phyloP scores from a whole-genome alignment of 2,797 vertebrate genomes.

The Pachyuromys duprasi region DNA sequence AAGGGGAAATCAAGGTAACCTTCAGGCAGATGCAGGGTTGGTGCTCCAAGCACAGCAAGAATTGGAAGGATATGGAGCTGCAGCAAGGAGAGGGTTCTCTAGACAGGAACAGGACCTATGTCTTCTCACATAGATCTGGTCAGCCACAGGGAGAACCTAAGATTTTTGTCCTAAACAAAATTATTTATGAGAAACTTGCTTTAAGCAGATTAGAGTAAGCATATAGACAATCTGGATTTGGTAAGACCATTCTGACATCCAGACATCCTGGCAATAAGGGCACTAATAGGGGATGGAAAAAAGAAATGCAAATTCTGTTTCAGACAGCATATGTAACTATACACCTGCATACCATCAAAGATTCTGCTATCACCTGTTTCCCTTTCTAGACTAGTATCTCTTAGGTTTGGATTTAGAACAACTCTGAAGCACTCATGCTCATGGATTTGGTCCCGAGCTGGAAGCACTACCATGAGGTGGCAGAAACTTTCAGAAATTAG shows the following conservation, averaged over 20 bases:
- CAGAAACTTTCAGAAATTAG: neutral
- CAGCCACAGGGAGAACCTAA: neutral
- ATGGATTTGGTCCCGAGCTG: neutral
- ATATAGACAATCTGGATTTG: neutral
- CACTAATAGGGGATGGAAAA: neutral
- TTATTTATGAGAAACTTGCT: neutral
- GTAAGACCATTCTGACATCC: neutral
- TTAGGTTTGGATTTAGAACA: neutral
- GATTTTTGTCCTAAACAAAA: neutral
- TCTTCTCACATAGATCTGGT: neutral
- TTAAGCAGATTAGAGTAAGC: neutral
- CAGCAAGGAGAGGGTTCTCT: neutral
- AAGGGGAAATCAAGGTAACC: neutral
- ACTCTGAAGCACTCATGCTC: neutral
- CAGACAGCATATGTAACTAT: neutral
- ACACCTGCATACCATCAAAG: neutral
- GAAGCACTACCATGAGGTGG: neutral
- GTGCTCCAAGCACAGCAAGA: neutral
- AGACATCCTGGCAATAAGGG: neutral
- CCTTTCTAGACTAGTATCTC: neutral
- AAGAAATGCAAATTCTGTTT: neutral
- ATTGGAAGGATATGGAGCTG: neutral
- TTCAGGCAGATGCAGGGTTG: fast-evolving
- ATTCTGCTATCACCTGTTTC: neutral
- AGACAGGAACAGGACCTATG: neutral